Base-by-base conservation (phyloP, 2,113 vertebrate species). In the Pyxicephalus adspersus region DNA sequence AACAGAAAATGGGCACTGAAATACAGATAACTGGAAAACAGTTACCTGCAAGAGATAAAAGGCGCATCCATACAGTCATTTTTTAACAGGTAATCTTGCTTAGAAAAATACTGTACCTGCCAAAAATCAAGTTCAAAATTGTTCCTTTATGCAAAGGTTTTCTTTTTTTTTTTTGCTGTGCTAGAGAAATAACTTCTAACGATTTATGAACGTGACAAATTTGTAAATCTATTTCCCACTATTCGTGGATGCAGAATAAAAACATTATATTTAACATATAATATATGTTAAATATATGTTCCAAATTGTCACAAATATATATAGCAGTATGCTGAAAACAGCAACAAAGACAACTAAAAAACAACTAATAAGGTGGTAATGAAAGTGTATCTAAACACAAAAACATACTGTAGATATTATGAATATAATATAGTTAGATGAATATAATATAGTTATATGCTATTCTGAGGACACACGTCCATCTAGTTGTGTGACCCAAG, bases 81-180 rank as follows among this genome's bases (percentile, higher is more conserved):
- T 72, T 57, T 73, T 57, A 73, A 29, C 52, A 57, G 52, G 11
- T 58, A 55, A n/a, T 34, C 11, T 29, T 73, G 70, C 20, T 19
- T 58, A 17, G 52, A 58, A 73, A 58, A 57, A 13, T 17, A 57
- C 11, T 9, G 28, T 34, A 58, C 20, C 70, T 73, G 70, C 54
- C 70, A 73, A 73, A 73, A 73, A 23, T 4, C 5, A 20, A 57
- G 25, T 58, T 73, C 54, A 73, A 73, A 71, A 22, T 52, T 73
- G 6, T 58, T 15, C 20, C 52, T 58, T 16, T 58, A 73, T 58
- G 13, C 54, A 73, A 73, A 58, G 25, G 5, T 45, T 45, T n/a
- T n/a, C n/a, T n/a, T n/a, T n/a, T n/a, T n/a, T n/a, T n/a, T n/a
- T 45, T 45, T 45, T 45, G 38, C 38, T 45, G 28, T 52, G 51